phyloP scores from a whole-genome alignment of 1,140 invertebrate species.

The Lineus longissimus region DNA sequence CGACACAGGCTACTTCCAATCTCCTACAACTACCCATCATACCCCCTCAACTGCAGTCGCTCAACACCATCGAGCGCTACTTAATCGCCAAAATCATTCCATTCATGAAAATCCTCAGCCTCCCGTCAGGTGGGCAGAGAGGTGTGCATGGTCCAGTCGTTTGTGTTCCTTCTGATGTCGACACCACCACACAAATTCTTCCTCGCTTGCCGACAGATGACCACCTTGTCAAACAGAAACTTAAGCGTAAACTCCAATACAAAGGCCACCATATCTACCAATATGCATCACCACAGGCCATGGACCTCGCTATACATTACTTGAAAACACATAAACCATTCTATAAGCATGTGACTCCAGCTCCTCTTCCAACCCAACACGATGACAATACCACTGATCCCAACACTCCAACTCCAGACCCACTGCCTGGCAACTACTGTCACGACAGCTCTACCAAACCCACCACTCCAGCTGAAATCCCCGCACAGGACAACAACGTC shows the following conservation, averaged over 20 bases:
- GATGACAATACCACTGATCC: neutral
- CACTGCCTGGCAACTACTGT: too few species aligned
- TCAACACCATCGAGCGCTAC: neutral
- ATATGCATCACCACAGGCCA: neutral
- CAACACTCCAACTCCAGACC: too few species aligned
- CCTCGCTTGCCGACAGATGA: neutral
- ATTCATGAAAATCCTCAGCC: neutral
- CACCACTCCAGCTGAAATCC: too few species aligned
- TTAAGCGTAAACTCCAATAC: constrained; percentile 1
- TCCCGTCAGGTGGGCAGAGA: neutral
- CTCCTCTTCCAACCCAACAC: neutral
- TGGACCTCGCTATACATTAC: neutral
- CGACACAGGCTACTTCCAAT: neutral
- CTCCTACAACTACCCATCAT: neutral
- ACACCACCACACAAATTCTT: neutral
- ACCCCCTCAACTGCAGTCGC: neutral
- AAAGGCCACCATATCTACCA: neutral
- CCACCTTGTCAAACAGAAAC: neutral
- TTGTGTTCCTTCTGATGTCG: neutral
- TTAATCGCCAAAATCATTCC: neutral
- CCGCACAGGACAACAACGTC: too few species aligned
- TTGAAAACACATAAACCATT: neutral
- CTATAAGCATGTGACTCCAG: neutral
- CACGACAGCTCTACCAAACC: too few species aligned
- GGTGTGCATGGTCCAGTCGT: constrained; percentile 1